Evolutionary conservation across 2,888 invertebrate species (phyloP), one percentile per base, ranked within the genome.

Genomic region (Thumatha senex): DNA sequence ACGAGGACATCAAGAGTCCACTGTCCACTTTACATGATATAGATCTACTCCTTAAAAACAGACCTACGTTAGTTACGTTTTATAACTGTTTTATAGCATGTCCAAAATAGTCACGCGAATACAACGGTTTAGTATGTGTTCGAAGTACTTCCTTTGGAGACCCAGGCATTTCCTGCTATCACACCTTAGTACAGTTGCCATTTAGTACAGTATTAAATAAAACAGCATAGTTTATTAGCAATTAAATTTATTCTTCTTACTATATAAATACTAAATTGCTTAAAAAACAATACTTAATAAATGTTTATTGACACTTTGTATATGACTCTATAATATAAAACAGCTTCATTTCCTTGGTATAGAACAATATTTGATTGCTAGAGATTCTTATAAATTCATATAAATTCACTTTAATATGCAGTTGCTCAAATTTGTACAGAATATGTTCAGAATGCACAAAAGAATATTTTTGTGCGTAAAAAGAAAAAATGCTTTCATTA

Each of bases 201-300:
- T 24, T 24, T 24, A 24, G 3, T 24, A 4, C 18, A 2, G 18
- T 4, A 24, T 24, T 24, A 24, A 62, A 58, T 52, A 48, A 59
- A 53, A 60, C 42, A n/a, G 10, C 41, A n/a, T n/a, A n/a, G n/a
- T n/a, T 5, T 24, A 5, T 24, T 4, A 24, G 2, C 3, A 2
- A 24, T 24, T 24, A 24, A 24, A 60, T 67, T 67, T 67, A 67
- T 62, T 61, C 18, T 4, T 24, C 34, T 13, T 24, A 24, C 11
- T 8, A 13, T 31, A 15, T n/a, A 40, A 31, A 7, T 51, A 34
- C 9, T 15, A 53, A 59, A 45, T 12, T 47, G 45, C 50, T 15
- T 57, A 13, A 15, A 51, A 51, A 54, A 51, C 43, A 44, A 13
- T 51, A 24, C 12, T 11, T 39, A 39, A 24, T 43, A 35, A 24